phyloP scores from a whole-genome alignment of 1,140 invertebrate species.

The Cydia amplana region DNA sequence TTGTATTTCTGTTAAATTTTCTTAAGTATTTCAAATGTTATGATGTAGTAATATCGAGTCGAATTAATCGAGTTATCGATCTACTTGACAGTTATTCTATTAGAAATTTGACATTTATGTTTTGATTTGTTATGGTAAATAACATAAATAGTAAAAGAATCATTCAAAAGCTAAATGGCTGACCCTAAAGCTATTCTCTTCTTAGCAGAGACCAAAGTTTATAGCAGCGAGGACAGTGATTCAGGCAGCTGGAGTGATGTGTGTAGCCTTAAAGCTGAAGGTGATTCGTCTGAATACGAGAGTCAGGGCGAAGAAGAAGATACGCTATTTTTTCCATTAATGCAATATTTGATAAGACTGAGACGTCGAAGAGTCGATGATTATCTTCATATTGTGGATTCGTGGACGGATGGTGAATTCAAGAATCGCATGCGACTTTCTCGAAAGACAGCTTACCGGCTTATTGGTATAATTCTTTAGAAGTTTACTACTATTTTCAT shows the following conservation, averaged over 20 bases:
- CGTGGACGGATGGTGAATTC: conserved; percentile 58
- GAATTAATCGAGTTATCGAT: too few relatives aligned
- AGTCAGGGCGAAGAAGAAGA: conserved; percentile 45
- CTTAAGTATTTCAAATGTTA: too few relatives aligned
- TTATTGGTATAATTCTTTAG: conserved; percentile 50
- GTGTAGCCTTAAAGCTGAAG: conserved; percentile 43
- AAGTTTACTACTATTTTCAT: conserved; percentile 23
- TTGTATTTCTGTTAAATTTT: too few relatives aligned
- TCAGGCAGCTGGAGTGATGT: conserved; percentile 57
- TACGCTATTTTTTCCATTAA: conserved; percentile 59
- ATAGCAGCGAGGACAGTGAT: conserved; percentile 53
- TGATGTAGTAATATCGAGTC: too few relatives aligned
- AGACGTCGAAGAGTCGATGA: conserved; percentile 56
- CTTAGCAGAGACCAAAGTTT: conserved; percentile 46
- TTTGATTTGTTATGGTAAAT: not conserved
- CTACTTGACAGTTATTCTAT: not conserved
- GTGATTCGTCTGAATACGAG: conserved; percentile 49
- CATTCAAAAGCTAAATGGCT: conserved; percentile 32
- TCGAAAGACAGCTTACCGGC: conserved; percentile 48
- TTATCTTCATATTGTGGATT: conserved; percentile 60
- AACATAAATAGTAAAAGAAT: not conserved
- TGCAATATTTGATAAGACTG: conserved; percentile 59
- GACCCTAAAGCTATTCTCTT: conserved; percentile 40
- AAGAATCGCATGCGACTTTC: conserved; percentile 55
- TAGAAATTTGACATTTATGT: not conserved